Conservation (phyloP, 2,113 vertebrate genomes). For the Burhinus bistriatus region DNA sequence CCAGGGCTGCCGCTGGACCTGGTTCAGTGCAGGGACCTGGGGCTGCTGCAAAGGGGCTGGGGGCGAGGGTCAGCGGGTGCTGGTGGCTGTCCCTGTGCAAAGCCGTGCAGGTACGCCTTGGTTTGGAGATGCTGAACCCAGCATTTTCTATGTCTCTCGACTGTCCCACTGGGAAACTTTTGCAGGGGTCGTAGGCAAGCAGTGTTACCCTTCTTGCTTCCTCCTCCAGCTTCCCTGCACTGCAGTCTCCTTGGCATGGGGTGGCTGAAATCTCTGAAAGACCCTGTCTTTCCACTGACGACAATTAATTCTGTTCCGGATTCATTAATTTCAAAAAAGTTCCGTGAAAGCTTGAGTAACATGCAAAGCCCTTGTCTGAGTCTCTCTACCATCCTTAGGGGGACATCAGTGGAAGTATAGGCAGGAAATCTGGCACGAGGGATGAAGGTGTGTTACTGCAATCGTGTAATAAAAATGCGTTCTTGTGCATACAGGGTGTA, state of each 20-base stretch:
- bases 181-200: too few species aligned
- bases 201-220: not conserved
- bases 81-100: not conserved
- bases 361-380: not conserved
- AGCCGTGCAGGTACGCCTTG: rapidly evolving
- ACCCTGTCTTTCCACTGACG: not conserved
- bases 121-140: not conserved
- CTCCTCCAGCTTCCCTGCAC: not conserved
- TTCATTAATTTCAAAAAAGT: not conserved
- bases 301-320: not conserved
- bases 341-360: not conserved
- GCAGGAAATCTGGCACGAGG: not conserved
- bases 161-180: rapidly evolving
- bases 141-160: not conserved
- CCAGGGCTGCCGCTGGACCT: not conserved
- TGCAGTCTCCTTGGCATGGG: not conserved
- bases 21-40: not conserved
- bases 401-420: not conserved
- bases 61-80: rapidly evolving
- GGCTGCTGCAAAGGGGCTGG: not conserved
- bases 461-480: not conserved
- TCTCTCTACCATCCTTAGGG: not conserved
- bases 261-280: not conserved
- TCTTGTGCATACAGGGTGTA: not conserved
- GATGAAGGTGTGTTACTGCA: not conserved